Evolutionary conservation across 2,113 vertebrate species (phyloP), one percentile per base, ranked within the genome.

Genomic region (Zosterops hypoxanthus): DNA sequence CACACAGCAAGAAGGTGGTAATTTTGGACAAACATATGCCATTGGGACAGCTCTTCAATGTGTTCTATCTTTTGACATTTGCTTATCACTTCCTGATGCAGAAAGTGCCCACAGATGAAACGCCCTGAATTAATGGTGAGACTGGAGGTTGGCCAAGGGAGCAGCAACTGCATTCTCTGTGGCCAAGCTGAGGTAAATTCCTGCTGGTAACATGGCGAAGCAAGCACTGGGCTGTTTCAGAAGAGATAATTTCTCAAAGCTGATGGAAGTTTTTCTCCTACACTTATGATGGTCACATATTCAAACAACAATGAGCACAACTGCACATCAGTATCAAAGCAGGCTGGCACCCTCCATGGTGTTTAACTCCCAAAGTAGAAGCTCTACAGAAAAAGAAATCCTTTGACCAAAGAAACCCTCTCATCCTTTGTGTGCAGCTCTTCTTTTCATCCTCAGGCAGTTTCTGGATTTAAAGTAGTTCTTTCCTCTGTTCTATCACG

Each of bases 1-100:
- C 6, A 14, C 0, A 0, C 17, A 46, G 29, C 28, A 50, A 46
- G 6, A 68, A 5, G 5, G 9, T 1, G 1, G 47, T 64, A 26
- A 68, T 83, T 86, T 75, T 33, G 29, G 41, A 73, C 21, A 60
- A 60, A 50, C 9, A 28, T 18, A 18, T 31, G 44, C 29, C 23
- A 34, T 23, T 83, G 33, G 17, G 24, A 50, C n/a, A 73, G 28
- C 29, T 83, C 19, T 63, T 91, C 3, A 2, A 0, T 53, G 15
- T 47, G 13, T 56, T 81, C 49, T 77, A 3, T 69, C 23, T 83
- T 77, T 59, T 56, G 26, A 77, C 29, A 44, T 65, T 77, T 81
- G 15, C 15, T 64, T 57, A 34, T 61, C 7, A 77, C 46, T 65
- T 84, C 46, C 60, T 52, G 34, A 39, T 0, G 3, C 14, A 65